phyloP scores from a whole-genome alignment of 2,797 vertebrate genomes.

The Epinephelus malabaricus region DNA sequence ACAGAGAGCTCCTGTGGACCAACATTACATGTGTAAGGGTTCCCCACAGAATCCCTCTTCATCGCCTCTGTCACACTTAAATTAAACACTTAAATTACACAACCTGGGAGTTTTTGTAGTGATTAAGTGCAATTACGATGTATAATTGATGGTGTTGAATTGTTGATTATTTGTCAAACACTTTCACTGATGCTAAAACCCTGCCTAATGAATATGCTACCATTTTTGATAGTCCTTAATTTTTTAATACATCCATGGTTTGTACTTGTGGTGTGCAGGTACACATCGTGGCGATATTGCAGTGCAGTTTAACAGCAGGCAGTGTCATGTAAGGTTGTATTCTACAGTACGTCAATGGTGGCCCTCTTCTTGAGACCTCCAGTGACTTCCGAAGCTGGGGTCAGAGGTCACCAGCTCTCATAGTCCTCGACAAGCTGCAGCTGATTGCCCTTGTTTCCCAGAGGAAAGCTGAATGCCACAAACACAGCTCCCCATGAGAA shows the following conservation, averaged over 20 bases:
- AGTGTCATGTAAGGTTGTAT: not conserved
- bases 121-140: constrained; percentile 45
- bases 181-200: not conserved
- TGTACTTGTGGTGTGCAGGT: constrained; percentile 11
- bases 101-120: constrained; percentile 48
- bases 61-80: constrained; percentile 46
- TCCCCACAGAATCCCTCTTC: constrained; percentile 52
- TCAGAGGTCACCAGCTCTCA: constrained; percentile 66
- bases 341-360: constrained; percentile 1
- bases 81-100: constrained; percentile 56
- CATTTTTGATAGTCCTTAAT: not conserved
- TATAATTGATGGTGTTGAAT: constrained; percentile 51
- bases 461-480: constrained; percentile 66
- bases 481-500: constrained; percentile 71
- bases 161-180: constrained; percentile 38
- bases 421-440: constrained; percentile 66
- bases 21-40: constrained; percentile 53
- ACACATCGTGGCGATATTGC: not conserved
- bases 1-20: constrained; percentile 43
- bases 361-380: constrained; percentile 48
- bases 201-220: constrained; percentile 12
- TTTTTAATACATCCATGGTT: not conserved
- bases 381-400: constrained; percentile 49
- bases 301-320: constrained; percentile 23
- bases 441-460: constrained; percentile 75